Evolutionary conservation across 1,140 invertebrate species (phyloP).

Genomic region (Papilio dardanus): DNA sequence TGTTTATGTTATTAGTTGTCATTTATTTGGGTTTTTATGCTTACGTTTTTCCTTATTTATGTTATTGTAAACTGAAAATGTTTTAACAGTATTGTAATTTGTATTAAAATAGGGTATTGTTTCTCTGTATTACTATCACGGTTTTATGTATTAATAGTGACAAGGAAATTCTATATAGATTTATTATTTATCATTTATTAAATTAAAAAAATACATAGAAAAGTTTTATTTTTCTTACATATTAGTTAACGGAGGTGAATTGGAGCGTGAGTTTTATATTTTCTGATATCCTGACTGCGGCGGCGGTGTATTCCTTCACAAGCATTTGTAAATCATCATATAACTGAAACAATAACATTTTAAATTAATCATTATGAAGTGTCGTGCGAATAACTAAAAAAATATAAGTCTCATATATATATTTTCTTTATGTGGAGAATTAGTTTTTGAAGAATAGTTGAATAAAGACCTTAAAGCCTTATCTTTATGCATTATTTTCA

Average conservation of each 20-base stretch:
- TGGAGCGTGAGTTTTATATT: slow-evolving; percentile 62
- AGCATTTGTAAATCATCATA: slow-evolving; percentile 71
- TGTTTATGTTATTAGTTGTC: background rate
- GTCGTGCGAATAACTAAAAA: too few relatives aligned
- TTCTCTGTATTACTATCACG: slow-evolving; percentile 1
- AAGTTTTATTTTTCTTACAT: slow-evolving; percentile 27
- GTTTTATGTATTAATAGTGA: background rate
- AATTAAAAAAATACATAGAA: slow-evolving; percentile 26
- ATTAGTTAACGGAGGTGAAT: slow-evolving; percentile 35
- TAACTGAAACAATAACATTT: slow-evolving; percentile 63
- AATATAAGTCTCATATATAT: too few relatives aligned
- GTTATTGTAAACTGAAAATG: background rate
- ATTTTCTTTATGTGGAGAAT: slow-evolving; percentile 47
- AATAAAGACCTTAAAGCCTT: too few relatives aligned
- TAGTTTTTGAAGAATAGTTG: too few relatives aligned
- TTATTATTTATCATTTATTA: slow-evolving; percentile 26
- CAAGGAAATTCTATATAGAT: background rate
- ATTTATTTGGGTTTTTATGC: background rate
- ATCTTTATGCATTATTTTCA: too few relatives aligned
- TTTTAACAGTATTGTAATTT: background rate
- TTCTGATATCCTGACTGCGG: slow-evolving; percentile 70
- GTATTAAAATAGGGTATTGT: background rate
- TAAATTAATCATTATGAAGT: slow-evolving; percentile 51
- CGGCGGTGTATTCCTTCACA: slow-evolving; percentile 71
- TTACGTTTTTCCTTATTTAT: background rate